phyloP scores from a whole-genome alignment of 2,888 invertebrate genomes.

The Orthonevra nobilis region DNA sequence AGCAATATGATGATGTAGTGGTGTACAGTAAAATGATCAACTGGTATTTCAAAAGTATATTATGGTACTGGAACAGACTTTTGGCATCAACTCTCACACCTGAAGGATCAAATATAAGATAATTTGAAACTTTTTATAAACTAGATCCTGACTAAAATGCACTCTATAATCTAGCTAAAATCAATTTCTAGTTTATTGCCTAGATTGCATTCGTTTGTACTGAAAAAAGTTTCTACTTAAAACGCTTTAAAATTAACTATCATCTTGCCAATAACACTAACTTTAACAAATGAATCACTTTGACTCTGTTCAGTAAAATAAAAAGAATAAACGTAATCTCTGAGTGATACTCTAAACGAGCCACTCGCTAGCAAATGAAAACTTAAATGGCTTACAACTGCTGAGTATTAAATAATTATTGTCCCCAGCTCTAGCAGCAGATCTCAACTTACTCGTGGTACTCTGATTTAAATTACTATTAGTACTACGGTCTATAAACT shows the following conservation, averaged over 20 bases:
- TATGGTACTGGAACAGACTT: too few species aligned
- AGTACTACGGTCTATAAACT: conserved; percentile 43
- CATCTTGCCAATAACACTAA: not conserved
- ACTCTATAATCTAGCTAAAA: too few species aligned
- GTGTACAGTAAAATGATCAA: too few species aligned
- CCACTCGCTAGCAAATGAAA: conserved; percentile 80
- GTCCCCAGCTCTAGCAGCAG: conserved; percentile 76
- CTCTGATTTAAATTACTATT: conserved; percentile 59
- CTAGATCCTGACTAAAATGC: too few species aligned
- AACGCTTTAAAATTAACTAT: not conserved
- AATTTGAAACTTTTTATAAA: too few species aligned
- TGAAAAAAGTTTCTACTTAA: conserved; percentile 7
- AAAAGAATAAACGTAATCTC: not conserved
- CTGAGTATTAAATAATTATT: conserved; percentile 78
- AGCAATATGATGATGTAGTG: too few species aligned
- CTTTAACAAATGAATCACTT: not conserved
- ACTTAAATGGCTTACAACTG: conserved; percentile 79
- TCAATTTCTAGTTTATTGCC: not conserved
- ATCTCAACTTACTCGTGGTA: conserved; percentile 43
- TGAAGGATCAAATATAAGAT: too few species aligned
- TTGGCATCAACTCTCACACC: too few species aligned
- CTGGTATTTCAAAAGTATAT: too few species aligned
- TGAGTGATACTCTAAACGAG: conserved; percentile 76
- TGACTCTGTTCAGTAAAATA: not conserved
- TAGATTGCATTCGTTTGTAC: conserved; percentile 24